Conservation (phyloP, 1,140 invertebrate genomes). For the Penaeus japonicus region DNA sequence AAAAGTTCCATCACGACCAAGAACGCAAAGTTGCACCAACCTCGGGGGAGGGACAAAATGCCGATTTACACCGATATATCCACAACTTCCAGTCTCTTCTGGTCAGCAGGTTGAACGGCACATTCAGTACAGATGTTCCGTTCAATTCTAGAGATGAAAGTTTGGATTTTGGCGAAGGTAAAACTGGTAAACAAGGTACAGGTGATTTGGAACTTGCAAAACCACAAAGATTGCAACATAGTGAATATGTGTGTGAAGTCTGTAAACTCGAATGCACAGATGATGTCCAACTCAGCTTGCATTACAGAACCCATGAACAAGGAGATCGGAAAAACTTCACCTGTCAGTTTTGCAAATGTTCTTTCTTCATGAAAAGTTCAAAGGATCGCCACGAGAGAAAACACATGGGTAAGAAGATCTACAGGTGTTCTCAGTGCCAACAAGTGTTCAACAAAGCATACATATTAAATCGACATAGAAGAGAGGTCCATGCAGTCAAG, state of each 20-base stretch:
- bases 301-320: slow-evolving; percentile 28
- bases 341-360: slow-evolving; percentile 1
- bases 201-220: too few relatives aligned
- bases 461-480: slow-evolving; percentile 7
- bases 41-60: background rate
- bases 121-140: slow-evolving; percentile 14
- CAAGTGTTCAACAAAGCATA: slow-evolving; percentile 32
- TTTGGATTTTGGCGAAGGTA: background rate
- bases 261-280: background rate
- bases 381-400: slow-evolving; percentile 28
- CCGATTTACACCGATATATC: slow-evolving; percentile 39
- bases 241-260: slow-evolving; percentile 30
- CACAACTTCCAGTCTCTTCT: slow-evolving; percentile 42
- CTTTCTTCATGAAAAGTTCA: slow-evolving; percentile 21
- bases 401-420: slow-evolving; percentile 8
- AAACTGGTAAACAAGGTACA: too few relatives aligned
- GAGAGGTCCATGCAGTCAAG: slow-evolving; percentile 32
- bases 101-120: slow-evolving; percentile 39
- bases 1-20: slow-evolving; percentile 48
- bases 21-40: slow-evolving; percentile 16
- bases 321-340: slow-evolving; percentile 31
- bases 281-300: background rate
- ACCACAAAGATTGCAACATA: background rate
- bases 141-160: background rate
- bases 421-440: slow-evolving; percentile 13